phyloP scores from a whole-genome alignment of 1,140 invertebrate species.

The Ditylenchus dipsaci region DNA sequence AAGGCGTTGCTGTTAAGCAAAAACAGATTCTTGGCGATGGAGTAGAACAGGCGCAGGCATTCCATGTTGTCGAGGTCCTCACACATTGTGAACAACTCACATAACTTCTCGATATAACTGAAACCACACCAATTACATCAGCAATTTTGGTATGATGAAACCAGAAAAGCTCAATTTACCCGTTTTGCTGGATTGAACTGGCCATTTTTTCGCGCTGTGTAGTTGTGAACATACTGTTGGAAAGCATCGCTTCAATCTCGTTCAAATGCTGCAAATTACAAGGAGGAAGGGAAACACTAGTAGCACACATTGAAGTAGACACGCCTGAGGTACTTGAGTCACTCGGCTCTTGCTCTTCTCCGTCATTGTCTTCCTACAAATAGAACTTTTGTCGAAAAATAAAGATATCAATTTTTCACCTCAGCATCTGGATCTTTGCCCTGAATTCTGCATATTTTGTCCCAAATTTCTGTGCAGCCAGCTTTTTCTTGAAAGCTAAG shows the following conservation, averaged over 20 bases:
- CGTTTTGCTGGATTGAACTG: constrained; percentile 81
- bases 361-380: constrained; percentile 75
- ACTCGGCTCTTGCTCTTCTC: constrained; percentile 65
- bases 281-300: constrained; percentile 68
- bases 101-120: constrained; percentile 87
- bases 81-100: constrained; percentile 90
- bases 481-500: constrained; percentile 99
- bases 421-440: constrained; percentile 49
- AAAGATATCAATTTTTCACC: constrained; percentile 16
- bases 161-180: constrained; percentile 38
- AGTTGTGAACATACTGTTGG: constrained; percentile 64
- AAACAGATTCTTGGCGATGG: constrained; percentile 98
- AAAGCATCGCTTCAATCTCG: constrained; percentile 73
- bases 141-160: not conserved
- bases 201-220: constrained; percentile 89
- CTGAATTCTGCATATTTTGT: constrained; percentile 91
- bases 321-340: constrained; percentile 68
- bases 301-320: constrained; percentile 6
- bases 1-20: constrained; percentile 92
- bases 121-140: constrained; percentile 22
- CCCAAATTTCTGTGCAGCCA: constrained; percentile 99
- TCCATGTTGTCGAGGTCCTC: constrained; percentile 92
- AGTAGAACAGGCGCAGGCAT: constrained; percentile 88
- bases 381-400: not conserved
- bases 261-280: constrained; percentile 86